Evolutionary conservation across 2,888 invertebrate species (phyloP).

Genomic region (Pocota personata): DNA sequence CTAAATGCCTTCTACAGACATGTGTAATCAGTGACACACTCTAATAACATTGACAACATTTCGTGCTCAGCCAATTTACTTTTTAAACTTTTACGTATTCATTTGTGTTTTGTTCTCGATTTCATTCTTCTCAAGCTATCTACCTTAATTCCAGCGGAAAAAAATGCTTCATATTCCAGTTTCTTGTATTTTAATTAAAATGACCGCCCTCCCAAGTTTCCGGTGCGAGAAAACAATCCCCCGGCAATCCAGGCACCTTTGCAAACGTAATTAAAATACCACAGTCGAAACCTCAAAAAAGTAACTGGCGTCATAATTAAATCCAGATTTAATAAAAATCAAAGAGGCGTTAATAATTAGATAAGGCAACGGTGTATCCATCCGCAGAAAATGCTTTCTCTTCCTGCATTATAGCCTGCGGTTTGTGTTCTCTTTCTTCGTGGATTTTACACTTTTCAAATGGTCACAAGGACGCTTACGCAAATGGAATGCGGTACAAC

Average conservation of each 20-base stretch:
- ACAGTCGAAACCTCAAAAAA: constrained; percentile 56
- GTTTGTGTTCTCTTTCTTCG: background rate
- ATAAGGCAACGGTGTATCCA: constrained; percentile 33
- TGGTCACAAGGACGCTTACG: background rate
- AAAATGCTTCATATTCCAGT: constrained; percentile 9
- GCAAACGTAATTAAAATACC: constrained; percentile 68
- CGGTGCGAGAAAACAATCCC: constrained; percentile 25
- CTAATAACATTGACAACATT: constrained; percentile 1
- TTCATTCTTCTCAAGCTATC: background rate
- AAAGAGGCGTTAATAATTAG: constrained; percentile 71
- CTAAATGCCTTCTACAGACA: no score
- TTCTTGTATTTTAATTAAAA: constrained; percentile 67
- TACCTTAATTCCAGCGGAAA: constrained; percentile 6
- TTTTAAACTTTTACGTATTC: background rate
- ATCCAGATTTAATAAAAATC: constrained; percentile 73
- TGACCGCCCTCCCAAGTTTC: constrained; percentile 22
- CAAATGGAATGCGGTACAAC: background rate
- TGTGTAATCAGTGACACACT: background rate
- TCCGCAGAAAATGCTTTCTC: constrained; percentile 11
- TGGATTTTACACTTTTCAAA: background rate
- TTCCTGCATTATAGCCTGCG: constrained; percentile 32
- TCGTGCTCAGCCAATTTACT: constrained; percentile 10
- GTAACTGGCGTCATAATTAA: constrained; percentile 71
- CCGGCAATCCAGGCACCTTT: constrained; percentile 48
- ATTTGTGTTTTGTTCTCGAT: no score